phyloP scores from a whole-genome alignment of 2,797 vertebrate genomes.

The Miichthys miiuy region DNA sequence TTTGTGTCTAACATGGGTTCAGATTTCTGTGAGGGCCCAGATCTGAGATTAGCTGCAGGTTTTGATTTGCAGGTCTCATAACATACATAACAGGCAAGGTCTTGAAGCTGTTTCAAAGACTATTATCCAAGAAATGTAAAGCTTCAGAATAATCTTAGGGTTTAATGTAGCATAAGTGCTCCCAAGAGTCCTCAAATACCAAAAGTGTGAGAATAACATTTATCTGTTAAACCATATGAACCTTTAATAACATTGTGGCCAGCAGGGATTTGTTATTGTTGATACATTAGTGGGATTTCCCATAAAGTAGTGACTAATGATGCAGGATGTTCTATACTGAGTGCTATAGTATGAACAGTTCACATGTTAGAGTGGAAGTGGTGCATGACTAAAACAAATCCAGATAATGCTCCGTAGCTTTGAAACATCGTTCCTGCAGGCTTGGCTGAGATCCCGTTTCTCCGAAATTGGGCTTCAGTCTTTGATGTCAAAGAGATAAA shows the following conservation, averaged over 20 bases:
- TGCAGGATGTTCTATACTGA: conserved; percentile 34
- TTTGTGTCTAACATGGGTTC: neutral
- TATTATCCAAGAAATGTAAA: neutral
- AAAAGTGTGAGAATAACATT: conserved; percentile 4
- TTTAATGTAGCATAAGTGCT: neutral
- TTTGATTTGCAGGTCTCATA: neutral
- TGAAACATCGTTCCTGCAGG: conserved; percentile 49
- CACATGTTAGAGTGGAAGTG: conserved; percentile 49
- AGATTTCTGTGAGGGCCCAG: neutral
- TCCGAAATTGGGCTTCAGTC: conserved; percentile 32
- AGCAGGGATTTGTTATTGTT: conserved; percentile 39
- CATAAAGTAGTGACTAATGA: conserved; percentile 53
- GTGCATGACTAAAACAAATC: conserved; percentile 53
- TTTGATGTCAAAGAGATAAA: conserved; percentile 74
- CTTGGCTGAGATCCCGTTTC: conserved; percentile 61
- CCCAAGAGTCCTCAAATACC: neutral
- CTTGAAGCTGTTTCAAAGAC: neutral
- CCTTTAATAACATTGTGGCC: conserved; percentile 7
- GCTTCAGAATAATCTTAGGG: neutral
- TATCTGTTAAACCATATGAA: neutral
- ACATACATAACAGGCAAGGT: neutral
- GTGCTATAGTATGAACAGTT: conserved; percentile 23
- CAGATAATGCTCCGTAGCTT: conserved; percentile 56
- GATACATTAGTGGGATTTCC: conserved; percentile 52
- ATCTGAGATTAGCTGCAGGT: neutral